These are phyloP conservation scores for Oscheius sp. DNA, from an alignment of 2,888 invertebrate genomes.

Conservation along the genomic window DNA sequence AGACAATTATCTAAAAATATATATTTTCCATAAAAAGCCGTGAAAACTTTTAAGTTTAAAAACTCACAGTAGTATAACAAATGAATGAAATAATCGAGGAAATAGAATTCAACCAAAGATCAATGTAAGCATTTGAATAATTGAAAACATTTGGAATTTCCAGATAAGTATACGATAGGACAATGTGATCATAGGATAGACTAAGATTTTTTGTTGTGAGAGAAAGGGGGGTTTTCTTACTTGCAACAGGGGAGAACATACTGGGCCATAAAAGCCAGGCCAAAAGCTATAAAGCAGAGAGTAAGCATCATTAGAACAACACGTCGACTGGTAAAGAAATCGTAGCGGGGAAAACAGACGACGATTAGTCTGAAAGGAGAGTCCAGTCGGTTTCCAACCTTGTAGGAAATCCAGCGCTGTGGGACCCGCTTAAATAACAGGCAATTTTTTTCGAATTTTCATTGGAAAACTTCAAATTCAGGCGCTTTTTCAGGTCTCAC, in stretches of 20 bases:
- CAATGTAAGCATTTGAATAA: conserved; percentile 53
- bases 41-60: neutral
- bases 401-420: too few relatives aligned
- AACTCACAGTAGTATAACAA: conserved; percentile 46
- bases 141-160: conserved; percentile 41
- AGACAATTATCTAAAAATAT: conserved; percentile 14
- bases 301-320: conserved; percentile 30
- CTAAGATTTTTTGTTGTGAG: conserved; percentile 34
- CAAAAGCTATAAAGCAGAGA: conserved; percentile 39
- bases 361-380: conserved; percentile 46
- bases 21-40: neutral
- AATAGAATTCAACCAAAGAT: conserved; percentile 47
- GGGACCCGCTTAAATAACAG: too few relatives aligned
- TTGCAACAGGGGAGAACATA: conserved; percentile 50
- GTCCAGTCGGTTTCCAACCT: too few relatives aligned
- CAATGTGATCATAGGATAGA: conserved; percentile 45
- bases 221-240: conserved; percentile 43
- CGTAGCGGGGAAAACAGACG: conserved; percentile 40
- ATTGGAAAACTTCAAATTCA: too few relatives aligned
- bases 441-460: too few relatives aligned
- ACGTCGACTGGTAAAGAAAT: conserved; percentile 38
- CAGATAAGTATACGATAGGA: conserved; percentile 45
- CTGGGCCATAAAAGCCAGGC: conserved; percentile 45
- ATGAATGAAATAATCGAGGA: conserved; percentile 39
- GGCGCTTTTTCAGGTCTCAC: too few relatives aligned